Base-by-base conservation (phyloP, 2,797 vertebrate genomes). In the Karalla daura region DNA sequence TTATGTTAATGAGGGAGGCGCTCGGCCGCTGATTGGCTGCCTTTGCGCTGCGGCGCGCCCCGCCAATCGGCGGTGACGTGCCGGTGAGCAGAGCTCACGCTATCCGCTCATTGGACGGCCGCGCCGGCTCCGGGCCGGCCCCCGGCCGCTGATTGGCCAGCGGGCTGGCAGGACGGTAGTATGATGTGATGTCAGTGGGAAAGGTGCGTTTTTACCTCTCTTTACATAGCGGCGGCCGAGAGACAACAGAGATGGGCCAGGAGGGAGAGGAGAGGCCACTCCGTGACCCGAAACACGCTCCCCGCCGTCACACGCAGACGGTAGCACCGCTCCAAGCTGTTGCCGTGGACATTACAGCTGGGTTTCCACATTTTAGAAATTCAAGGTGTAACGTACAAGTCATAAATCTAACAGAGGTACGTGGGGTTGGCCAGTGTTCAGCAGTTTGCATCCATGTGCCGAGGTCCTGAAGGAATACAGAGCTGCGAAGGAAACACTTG, bases 61-160 rank as follows among this genome's bases (percentile, higher is more conserved):
- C 1, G 21, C 94, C 90, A 94, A 93, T 92, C 85, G 77, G 51
- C 0, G 45, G 9, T 3, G 63, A 78, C 53, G 59, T 14, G 63
- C 3, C 24, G 63, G 91, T 95, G 94, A 95, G 94, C 94, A 94
- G 94, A 95, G 94, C 93, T 95, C 94, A 92, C 92, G 93, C 94
- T 95, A 93, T 92, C 61, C 61, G 64, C 69, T n/a, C 52, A 91
- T 89, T 93, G 90, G 85, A 58, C 46, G 1, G 11, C 2, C 0
- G n/a, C 0, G 9, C 12, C 14, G 8, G 28, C 44, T 33, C 1
- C 0, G 36, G 25, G 59, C 64, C 84, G 65, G 77, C 70, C 47
- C 66, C 14, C 63, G 46, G 53, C 21, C 73, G 66, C 66, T 87
- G 88, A 88, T 91, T 92, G 89, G 87, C 53, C 78, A 41, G 76